These are phyloP conservation scores for Antheraea assamensis DNA, from an alignment of 2,888 invertebrate species.

Conservation along the genomic window DNA sequence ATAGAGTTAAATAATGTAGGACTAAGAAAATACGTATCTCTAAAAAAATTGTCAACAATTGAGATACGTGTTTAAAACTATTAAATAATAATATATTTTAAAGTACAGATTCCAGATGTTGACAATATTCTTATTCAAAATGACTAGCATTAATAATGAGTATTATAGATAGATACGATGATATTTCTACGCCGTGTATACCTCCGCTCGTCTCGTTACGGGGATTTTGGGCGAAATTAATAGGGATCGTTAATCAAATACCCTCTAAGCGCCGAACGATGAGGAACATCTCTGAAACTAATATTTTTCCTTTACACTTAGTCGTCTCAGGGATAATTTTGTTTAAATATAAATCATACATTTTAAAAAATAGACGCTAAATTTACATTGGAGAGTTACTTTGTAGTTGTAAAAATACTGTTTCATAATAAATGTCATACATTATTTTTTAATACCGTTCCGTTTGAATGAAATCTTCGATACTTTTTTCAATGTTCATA, in stretches of 20 bases:
- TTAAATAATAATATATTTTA: conserved; percentile 15
- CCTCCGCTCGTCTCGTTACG: conserved; percentile 57
- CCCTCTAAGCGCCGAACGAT: conserved; percentile 54
- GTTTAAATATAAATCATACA: conserved; percentile 1
- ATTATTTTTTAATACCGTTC: too few species aligned
- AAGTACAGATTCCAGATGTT: conserved; percentile 31
- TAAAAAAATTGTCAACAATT: background rate
- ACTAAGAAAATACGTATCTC: background rate
- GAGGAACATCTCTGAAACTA: conserved; percentile 50
- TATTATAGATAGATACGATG: conserved; percentile 47
- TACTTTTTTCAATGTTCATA: too few species aligned
- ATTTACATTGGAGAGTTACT: too few species aligned
- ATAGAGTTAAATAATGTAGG: background rate
- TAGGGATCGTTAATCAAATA: conserved; percentile 72
- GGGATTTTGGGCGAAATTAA: conserved; percentile 68
- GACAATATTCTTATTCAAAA: conserved; percentile 48
- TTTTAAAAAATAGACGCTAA: too few species aligned
- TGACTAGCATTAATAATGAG: conserved; percentile 60
- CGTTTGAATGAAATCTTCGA: too few species aligned
- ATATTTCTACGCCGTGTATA: conserved; percentile 49
- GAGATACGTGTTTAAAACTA: background rate
- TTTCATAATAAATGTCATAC: too few species aligned
- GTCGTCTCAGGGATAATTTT: background rate
- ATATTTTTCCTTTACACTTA: conserved; percentile 26
- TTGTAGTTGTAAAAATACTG: too few species aligned